Evolutionary conservation across 2,888 invertebrate genomes (phyloP), one percentile per base, ranked within the genome.

Genomic region (Epinotia demarniana): DNA sequence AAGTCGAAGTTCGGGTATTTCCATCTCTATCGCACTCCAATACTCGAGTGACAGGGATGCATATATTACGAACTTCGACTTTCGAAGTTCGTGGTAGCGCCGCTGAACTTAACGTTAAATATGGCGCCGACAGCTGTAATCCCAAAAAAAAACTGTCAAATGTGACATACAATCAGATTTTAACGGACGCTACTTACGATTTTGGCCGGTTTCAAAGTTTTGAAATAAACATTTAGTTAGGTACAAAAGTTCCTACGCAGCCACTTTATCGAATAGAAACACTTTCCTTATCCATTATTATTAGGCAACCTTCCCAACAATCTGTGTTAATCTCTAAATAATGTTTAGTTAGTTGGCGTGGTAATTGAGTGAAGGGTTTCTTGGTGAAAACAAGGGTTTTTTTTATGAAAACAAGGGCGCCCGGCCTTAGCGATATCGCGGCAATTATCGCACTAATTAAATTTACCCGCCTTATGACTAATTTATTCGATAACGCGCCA

Each of bases 391-490:
- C 63, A 76, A 71, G 64, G 68, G 77, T 79, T 79, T 80, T 76
- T 53, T 80, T 79, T 63, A 72, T 75, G 72, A 60, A 69, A 69
- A 69, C 69, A 58, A 58, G 78, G 74, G 75, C 75, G 72, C 75
- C 73, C 74, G 72, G 77, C 81, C 81, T 82, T 82, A 78, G 79
- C 79, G 81, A 83, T 84, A 78, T 9, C 78, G 80, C 84, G 77
- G 83, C 88, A 90, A 91, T 91, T 90, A 89, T 85, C 85, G 84
- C 92, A 88, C 86, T 92, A 90, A 92, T 92, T 92, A 92, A 90
- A 89, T 88, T 85, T 82, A 85, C 86, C 84, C 85, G 83, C 83
- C 86, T 86, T 91, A 91, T 91, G 89, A 92, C 91, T 92, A 92
- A 92, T 92, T 92, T 91, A 88, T 88, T 84, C 84, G 85, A 87